Evolutionary conservation across 2,113 vertebrate genomes (phyloP).

Genomic region (Zosterops lateralis): DNA sequence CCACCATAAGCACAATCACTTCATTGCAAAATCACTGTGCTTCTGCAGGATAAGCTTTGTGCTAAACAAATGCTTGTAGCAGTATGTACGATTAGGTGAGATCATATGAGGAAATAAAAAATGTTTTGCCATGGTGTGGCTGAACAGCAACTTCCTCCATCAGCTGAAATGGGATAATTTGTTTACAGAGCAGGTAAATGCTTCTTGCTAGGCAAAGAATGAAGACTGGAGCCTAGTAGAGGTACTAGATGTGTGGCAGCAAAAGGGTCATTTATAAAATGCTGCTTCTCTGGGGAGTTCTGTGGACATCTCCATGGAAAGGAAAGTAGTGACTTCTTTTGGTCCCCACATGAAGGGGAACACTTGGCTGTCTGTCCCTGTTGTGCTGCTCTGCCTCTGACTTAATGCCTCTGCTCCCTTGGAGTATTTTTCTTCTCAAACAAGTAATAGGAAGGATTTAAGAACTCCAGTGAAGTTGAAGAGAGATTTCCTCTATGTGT

Average conservation of each 20-base stretch:
- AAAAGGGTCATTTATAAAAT: background rate
- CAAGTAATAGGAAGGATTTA: background rate
- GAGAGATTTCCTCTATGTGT: background rate
- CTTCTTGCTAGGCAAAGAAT: background rate
- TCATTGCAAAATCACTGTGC: constrained; percentile 4
- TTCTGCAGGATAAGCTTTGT: background rate
- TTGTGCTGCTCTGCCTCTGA: background rate
- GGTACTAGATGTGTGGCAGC: background rate
- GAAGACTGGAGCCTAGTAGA: background rate
- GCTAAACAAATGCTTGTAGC: background rate
- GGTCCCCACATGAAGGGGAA: background rate
- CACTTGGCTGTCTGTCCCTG: background rate
- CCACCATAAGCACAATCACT: background rate
- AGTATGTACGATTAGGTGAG: background rate
- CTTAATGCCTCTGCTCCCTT: background rate
- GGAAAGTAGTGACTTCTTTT: background rate
- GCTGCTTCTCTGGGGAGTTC: background rate
- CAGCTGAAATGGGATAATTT: background rate
- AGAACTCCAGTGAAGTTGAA: background rate
- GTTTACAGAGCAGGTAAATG: background rate
- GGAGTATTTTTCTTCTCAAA: background rate
- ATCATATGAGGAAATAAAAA: background rate
- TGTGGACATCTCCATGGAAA: fast-evolving
- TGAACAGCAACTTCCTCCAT: background rate
- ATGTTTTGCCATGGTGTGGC: constrained; percentile 2